A percentile compares a stretch with the other conserved stretches of the same genome.
Conservation (phyloP, 2,113 vertebrate genomes). For the Arothron firmamentum region DNA sequence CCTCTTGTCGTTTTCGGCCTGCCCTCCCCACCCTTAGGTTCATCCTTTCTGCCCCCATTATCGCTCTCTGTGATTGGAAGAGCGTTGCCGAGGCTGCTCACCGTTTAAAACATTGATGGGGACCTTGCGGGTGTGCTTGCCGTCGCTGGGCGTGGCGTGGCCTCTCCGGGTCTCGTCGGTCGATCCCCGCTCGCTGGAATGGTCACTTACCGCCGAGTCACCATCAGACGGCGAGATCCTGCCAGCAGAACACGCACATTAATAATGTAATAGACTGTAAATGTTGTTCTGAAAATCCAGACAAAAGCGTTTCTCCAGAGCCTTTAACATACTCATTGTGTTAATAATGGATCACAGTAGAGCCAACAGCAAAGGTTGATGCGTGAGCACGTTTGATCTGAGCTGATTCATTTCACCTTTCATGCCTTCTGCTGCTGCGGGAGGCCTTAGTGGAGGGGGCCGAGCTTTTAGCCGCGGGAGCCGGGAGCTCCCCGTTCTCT, state of each 20-base stretch:
- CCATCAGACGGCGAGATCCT: slow-evolving; percentile 91
- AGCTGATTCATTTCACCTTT: slow-evolving; percentile 74
- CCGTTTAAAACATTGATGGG: slow-evolving; percentile 79
- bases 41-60: slow-evolving; percentile 5
- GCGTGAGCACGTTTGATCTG: no score
- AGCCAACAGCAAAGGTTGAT: no score
- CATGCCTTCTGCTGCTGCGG: slow-evolving; percentile 80
- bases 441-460: slow-evolving; percentile 79
- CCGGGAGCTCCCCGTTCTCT: slow-evolving; percentile 87
- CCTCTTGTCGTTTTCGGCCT: slow-evolving; percentile 32
- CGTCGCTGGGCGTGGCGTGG: slow-evolving; percentile 66
- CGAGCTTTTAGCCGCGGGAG: slow-evolving; percentile 79
- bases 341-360: slow-evolving; percentile 48
- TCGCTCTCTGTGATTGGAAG: slow-evolving; percentile 15
- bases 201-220: slow-evolving; percentile 87
- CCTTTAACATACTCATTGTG: not conserved
- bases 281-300: slow-evolving; percentile 19
- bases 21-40: slow-evolving; percentile 1
- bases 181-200: slow-evolving; percentile 83
- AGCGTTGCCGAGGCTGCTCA: slow-evolving; percentile 65
- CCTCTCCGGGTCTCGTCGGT: slow-evolving; percentile 79
- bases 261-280: slow-evolving; percentile 50
- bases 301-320: slow-evolving; percentile 12
- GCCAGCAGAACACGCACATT: slow-evolving; percentile 42
- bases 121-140: slow-evolving; percentile 77